Evolutionary conservation across 2,113 vertebrate species (phyloP).

Genomic region (Aptenodytes patagonicus): DNA sequence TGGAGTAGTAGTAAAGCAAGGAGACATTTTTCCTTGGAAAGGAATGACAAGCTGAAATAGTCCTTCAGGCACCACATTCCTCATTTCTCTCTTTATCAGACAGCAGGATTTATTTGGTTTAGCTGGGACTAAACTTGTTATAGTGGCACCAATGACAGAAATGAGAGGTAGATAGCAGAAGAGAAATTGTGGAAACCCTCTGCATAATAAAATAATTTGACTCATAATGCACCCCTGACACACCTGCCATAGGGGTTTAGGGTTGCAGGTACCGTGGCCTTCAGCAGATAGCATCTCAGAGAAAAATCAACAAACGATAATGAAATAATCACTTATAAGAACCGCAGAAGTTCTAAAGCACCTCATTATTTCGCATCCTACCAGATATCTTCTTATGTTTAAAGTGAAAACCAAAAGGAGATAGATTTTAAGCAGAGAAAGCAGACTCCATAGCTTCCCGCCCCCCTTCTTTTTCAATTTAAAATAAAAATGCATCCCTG

Average conservation of each 20-base stretch:
- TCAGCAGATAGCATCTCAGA: not conserved
- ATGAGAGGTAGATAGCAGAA: not conserved
- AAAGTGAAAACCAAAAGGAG: not conserved
- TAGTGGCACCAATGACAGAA: not conserved
- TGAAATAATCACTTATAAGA: not conserved
- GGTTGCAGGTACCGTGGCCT: not conserved
- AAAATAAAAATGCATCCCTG: not conserved
- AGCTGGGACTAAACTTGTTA: not conserved
- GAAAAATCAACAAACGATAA: not conserved
- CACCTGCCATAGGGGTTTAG: not conserved
- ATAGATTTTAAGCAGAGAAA: not conserved
- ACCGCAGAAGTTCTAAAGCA: not conserved
- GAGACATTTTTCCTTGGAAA: conserved; percentile 13
- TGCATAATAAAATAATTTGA: not conserved
- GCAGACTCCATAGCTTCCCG: not conserved
- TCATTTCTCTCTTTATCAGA: conserved; percentile 44
- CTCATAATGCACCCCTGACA: not conserved
- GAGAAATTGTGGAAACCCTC: not conserved
- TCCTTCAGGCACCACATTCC: conserved; percentile 20
- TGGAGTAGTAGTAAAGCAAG: conserved; percentile 15
- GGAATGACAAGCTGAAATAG: conserved; percentile 41
- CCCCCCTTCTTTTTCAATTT: not conserved
- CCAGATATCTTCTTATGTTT: not conserved
- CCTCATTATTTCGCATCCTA: not conserved
- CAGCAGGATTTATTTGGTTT: conserved; percentile 25